Evolutionary conservation across 2,888 invertebrate genomes (phyloP).

Genomic region (Stenurella melanura): DNA sequence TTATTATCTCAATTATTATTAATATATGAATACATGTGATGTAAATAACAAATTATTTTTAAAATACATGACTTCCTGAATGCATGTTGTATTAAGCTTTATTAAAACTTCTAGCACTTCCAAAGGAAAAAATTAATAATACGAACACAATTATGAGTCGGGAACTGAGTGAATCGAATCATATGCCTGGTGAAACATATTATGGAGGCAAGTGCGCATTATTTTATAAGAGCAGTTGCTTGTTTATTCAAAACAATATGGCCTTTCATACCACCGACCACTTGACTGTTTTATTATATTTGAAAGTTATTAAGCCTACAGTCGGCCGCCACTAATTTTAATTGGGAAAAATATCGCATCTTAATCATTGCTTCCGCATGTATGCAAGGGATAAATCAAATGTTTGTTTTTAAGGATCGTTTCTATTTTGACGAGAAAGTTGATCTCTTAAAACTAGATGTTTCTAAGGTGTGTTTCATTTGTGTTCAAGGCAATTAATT

Average conservation of each 20-base stretch:
- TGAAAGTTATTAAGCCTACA: constrained; percentile 56
- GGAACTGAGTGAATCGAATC: constrained; percentile 65
- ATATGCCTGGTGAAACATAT: constrained; percentile 68
- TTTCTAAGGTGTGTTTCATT: constrained; percentile 15
- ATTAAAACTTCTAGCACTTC: constrained; percentile 51
- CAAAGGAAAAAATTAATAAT: constrained; percentile 53
- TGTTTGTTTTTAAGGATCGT: constrained; percentile 28
- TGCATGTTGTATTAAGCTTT: constrained; percentile 42
- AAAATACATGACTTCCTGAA: constrained; percentile 14
- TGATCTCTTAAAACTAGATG: constrained; percentile 1
- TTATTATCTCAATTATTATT: no score
- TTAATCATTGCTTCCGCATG: constrained; percentile 57
- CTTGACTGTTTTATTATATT: constrained; percentile 65
- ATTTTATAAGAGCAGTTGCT: constrained; percentile 70
- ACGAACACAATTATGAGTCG: constrained; percentile 56
- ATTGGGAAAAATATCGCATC: constrained; percentile 65
- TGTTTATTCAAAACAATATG: constrained; percentile 68
- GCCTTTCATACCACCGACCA: constrained; percentile 67
- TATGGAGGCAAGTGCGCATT: constrained; percentile 69
- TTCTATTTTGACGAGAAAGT: constrained; percentile 12
- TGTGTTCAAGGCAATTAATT: constrained; percentile 9
- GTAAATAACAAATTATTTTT: constrained; percentile 5
- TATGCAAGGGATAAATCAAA: constrained; percentile 33
- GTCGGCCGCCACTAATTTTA: constrained; percentile 60
- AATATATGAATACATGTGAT: not conserved